phyloP scores from a whole-genome alignment of 2,797 vertebrate species.

The Octomys mimax region DNA sequence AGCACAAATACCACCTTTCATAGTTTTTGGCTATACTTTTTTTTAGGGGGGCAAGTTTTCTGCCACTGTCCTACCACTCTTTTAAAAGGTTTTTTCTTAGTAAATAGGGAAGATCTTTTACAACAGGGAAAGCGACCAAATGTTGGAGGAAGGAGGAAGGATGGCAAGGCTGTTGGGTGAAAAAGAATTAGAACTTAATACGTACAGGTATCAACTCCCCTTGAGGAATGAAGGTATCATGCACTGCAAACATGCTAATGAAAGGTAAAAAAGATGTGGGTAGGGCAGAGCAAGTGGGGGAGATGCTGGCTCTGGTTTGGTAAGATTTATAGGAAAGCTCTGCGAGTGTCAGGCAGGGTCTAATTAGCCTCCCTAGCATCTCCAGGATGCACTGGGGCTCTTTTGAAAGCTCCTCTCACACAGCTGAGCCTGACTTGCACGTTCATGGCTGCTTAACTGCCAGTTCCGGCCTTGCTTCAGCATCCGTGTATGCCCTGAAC shows the following conservation, averaged over 20 bases:
- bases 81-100: neutral
- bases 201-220: neutral
- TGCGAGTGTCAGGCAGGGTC: neutral
- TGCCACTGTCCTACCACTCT: neutral
- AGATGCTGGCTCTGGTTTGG: neutral
- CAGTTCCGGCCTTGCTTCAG: neutral
- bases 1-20: neutral
- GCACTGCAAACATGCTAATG: neutral
- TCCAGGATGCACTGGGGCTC: neutral
- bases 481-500: neutral
- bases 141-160: neutral
- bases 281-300: too few relatives aligned
- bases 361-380: neutral
- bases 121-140: neutral
- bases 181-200: neutral
- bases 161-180: neutral
- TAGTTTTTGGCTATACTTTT: neutral
- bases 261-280: neutral
- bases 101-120: neutral
- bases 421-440: constrained; percentile 1
- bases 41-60: neutral
- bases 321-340: neutral
- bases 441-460: neutral
- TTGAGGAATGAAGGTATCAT: neutral
- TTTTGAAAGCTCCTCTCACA: neutral